Evolutionary conservation across 1,140 invertebrate genomes (phyloP).

Genomic region (Carposina sasakii): DNA sequence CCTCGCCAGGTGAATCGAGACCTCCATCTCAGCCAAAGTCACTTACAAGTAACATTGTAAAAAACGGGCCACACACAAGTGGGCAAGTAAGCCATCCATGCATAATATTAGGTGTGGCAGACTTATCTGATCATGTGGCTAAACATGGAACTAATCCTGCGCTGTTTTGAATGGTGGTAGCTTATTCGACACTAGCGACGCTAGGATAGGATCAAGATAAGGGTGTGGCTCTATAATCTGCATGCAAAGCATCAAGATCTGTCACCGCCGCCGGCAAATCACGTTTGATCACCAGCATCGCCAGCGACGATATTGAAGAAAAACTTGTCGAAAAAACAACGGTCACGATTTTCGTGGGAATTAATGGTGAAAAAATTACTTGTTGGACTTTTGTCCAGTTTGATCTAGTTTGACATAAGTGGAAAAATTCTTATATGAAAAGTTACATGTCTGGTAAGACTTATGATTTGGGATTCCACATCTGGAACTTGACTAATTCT

Average conservation of each 20-base stretch:
- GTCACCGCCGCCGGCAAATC: slow-evolving; percentile 47
- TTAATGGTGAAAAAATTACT: slow-evolving; percentile 11
- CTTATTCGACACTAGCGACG: too few relatives aligned
- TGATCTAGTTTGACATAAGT: slow-evolving; percentile 1
- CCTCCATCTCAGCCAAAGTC: slow-evolving; percentile 59
- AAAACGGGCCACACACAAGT: slow-evolving; percentile 60
- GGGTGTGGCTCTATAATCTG: too few relatives aligned
- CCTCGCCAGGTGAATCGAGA: too few relatives aligned
- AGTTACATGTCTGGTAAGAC: too few relatives aligned
- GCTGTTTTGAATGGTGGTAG: too few relatives aligned
- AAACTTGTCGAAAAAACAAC: slow-evolving; percentile 18
- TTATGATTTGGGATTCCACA: too few relatives aligned
- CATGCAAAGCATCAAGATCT: slow-evolving; percentile 57
- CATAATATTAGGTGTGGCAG: slow-evolving; percentile 58
- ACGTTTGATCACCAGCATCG: slow-evolving; percentile 46
- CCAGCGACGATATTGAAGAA: slow-evolving; percentile 6
- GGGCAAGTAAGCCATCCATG: slow-evolving; percentile 58
- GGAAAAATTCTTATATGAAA: too few relatives aligned
- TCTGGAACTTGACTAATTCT: too few relatives aligned
- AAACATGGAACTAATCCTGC: too few relatives aligned
- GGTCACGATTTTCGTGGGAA: slow-evolving; percentile 25
- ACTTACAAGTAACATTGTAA: slow-evolving; percentile 67
- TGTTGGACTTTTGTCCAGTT: background rate
- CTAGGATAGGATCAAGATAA: too few relatives aligned
- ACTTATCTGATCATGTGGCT: too few relatives aligned